Evolutionary conservation across 2,797 vertebrate genomes (phyloP), one percentile per base, ranked within the genome.

Genomic region (Lepidocolaptes lacrymiger): DNA sequence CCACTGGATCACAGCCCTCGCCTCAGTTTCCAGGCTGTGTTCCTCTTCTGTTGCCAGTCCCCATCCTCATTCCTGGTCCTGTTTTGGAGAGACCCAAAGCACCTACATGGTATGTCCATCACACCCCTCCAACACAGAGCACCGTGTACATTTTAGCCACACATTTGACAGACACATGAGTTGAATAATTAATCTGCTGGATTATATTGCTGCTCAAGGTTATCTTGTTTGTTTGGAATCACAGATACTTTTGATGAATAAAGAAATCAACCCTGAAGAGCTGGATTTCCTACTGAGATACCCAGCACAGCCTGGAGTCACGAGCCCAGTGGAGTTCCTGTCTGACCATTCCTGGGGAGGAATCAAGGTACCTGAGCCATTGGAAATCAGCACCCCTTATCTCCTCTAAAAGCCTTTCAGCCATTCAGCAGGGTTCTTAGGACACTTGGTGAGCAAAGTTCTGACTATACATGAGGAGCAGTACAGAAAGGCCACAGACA

Each of bases 221-320:
- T 61, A 12, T 39, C 54, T 49, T 21, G 1, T 86, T 56, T 87
- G 22, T 83, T 85, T 91, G 52, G 39, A 63, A 30, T 95, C 95
- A 9, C 97, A 99, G 99, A 98, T 99, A 72, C 98, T 99, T 93
- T 97, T 99, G 91, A 98, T 98, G 98, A 99, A 97, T 96, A 98
- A 98, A 95, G 99, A 99, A 97, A 98, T 99, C 72, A 96, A 97
- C 74, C 34, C 97, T 4, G 95, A 66, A 20, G 99, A 99, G 95
- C 91, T 99, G 95, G 99, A 99, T 96, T 99, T 99, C 95, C 98
- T 99, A 32, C 98, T 99, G 81, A 98, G 99, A 58, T 99, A 98
- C 94, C 99, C 99, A 18, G 98, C 98, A 76, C 98, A 98, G 88
- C 97, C 98, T 1, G 97, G 98, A 34, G 88, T 98, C 72, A 95